Percentiles rank a stretch among this genome's conserved stretches.
These are phyloP conservation scores for Tolmerus cingulatus DNA, from an alignment of 2,888 invertebrate genomes.

Conservation along the genomic window DNA sequence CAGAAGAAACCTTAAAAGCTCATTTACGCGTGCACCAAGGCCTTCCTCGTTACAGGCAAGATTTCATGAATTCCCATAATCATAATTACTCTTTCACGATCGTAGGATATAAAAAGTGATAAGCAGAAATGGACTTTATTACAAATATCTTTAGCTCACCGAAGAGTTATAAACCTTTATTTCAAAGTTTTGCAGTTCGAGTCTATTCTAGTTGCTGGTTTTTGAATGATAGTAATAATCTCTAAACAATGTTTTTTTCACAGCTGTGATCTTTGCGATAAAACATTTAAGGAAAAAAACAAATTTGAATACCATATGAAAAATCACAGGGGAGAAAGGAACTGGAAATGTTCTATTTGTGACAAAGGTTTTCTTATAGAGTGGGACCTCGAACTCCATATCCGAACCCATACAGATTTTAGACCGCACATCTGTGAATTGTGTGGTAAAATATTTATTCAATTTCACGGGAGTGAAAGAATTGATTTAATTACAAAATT, in stretches of 20 bases:
- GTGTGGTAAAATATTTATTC: background rate
- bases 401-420: conserved; percentile 1
- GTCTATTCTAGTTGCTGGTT: too few species aligned
- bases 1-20: background rate
- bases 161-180: too few species aligned
- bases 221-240: too few species aligned
- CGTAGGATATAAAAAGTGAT: too few species aligned
- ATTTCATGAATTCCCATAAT: too few species aligned
- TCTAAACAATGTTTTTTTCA: background rate
- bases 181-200: too few species aligned
- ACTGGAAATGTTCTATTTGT: background rate
- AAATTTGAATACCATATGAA: conserved; percentile 36
- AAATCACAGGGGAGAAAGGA: conserved; percentile 9
- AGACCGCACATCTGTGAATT: conserved; percentile 19
- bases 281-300: background rate
- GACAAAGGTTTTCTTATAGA: conserved; percentile 11
- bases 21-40: background rate
- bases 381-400: conserved; percentile 16
- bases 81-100: too few species aligned
- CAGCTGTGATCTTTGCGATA: conserved; percentile 15
- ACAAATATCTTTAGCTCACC: too few species aligned
- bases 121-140: too few species aligned
- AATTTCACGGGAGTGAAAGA: background rate
- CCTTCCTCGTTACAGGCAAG: conserved; percentile 3
- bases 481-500: background rate